Evolutionary conservation across 2,113 vertebrate genomes (phyloP), one percentile per base, ranked within the genome.

Genomic region (Cariama cristata): DNA sequence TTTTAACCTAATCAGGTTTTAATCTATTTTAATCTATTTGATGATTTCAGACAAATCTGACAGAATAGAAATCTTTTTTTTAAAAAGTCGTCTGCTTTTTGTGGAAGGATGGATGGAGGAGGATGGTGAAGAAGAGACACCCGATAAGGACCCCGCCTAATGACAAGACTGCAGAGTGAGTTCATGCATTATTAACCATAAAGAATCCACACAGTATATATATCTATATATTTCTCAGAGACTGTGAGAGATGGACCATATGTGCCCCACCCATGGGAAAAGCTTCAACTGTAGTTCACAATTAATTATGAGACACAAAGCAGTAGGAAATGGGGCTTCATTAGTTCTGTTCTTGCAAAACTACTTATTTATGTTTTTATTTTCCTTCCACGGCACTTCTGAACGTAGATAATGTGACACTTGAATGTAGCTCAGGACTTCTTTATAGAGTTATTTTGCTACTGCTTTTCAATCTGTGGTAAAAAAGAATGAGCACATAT

Each of bases 161-260:
- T 2, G 4, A 79, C 49, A 93, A 64, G 67, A 68, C 35, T 73
- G 40, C 72, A 83, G 58, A 92, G 66, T 88, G 79, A 68, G 75
- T 93, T 95, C 93, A 93, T 96, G 86, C 91, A 90, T 95, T 96
- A 93, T 92, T 97, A 96, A 93, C 91, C 45, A 76, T 80, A 88
- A 83, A 92, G 71, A 83, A 88, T 88, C 82, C 85, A 86, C 86
- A 86, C 64, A 62, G 68, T 93, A 58, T 77, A 85, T 89, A 59
- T 83, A 79, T 68, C 63, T 94, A 80, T 93, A 72, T 91, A 90
- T 88, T 90, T 96, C 90, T 64, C n/a, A 55, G 74, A 50, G 73
- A 82, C 56, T 76, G 79, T 82, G 85, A 96, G 88, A 97, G 82
- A 49, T 90, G 88, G 90, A 90, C 90, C 96, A 95, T 96, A 90